Percentiles rank a stretch among this genome's conserved stretches.
These are phyloP conservation scores for Caenorhabditis sp. DNA, from an alignment of 2,888 invertebrate species.

Conservation along the genomic window DNA sequence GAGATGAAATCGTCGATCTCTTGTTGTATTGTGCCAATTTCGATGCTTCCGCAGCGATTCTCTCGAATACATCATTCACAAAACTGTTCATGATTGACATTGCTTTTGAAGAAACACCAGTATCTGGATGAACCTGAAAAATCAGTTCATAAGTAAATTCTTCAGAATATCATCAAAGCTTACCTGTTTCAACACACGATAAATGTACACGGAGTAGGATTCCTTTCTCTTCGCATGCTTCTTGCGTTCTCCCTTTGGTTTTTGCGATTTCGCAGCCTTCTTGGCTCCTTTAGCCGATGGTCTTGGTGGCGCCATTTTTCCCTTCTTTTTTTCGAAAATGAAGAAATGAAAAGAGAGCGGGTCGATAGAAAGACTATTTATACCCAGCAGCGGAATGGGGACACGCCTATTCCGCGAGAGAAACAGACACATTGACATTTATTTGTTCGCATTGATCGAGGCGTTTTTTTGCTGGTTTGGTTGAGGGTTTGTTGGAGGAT, in stretches of 20 bases:
- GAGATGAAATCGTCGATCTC: constrained; percentile 78
- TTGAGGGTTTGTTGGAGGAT: neutral
- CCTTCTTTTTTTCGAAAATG: constrained; percentile 21
- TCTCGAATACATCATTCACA: constrained; percentile 81
- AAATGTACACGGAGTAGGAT: constrained; percentile 74
- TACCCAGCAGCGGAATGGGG: constrained; percentile 21
- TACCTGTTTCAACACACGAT: constrained; percentile 77
- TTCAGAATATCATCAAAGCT: constrained; percentile 72
- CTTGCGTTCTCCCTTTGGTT: constrained; percentile 68
- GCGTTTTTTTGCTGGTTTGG: neutral
- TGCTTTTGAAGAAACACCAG: constrained; percentile 79
- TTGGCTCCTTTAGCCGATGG: constrained; percentile 70
- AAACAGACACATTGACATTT: neutral
- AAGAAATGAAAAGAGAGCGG: neutral
- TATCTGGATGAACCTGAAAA: constrained; percentile 76
- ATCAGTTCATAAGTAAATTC: constrained; percentile 73
- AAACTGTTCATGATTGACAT: constrained; percentile 82
- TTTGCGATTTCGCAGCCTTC: constrained; percentile 66
- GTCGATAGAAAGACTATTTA: constrained; percentile 16
- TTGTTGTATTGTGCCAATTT: constrained; percentile 78
- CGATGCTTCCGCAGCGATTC: constrained; percentile 76
- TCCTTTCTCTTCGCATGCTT: constrained; percentile 62
- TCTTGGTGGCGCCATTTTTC: constrained; percentile 46
- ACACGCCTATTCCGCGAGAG: constrained; percentile 10
- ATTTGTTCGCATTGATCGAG: neutral